Evolutionary conservation across 2,888 invertebrate species (phyloP).

Genomic region (Chamaedrilus cognettii): DNA sequence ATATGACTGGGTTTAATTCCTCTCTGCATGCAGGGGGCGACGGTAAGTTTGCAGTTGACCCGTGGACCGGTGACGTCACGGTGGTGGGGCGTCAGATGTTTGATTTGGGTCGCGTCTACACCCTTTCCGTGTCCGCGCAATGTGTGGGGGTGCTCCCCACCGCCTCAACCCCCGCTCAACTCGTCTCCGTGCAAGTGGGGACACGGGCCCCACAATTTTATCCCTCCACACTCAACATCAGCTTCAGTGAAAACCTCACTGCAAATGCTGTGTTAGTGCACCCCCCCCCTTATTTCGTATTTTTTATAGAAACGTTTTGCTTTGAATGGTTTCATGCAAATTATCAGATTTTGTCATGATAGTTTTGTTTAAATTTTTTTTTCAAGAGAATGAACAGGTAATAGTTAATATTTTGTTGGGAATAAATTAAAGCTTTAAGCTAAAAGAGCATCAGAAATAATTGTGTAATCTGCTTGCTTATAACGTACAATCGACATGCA

Average conservation of each 20-base stretch:
- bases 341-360: neutral
- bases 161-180: constrained; percentile 31
- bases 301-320: neutral
- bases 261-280: neutral
- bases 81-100: constrained; percentile 30
- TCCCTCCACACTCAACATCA: constrained; percentile 23
- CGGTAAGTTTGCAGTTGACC: constrained; percentile 32
- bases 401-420: too few species aligned
- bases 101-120: constrained; percentile 18
- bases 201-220: constrained; percentile 32
- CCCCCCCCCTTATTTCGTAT: neutral
- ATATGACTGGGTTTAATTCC: too few species aligned
- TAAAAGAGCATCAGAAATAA: too few species aligned
- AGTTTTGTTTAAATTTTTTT: too few species aligned
- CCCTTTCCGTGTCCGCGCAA: constrained; percentile 35
- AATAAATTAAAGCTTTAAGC: too few species aligned
- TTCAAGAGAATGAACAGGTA: too few species aligned
- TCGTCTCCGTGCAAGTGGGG: constrained; percentile 28
- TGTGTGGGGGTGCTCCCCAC: constrained; percentile 16
- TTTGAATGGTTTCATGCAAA: neutral
- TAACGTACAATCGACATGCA: too few species aligned
- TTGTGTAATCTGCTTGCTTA: too few species aligned
- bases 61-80: constrained; percentile 30
- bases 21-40: constrained; percentile 20
- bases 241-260: constrained; percentile 25